Evolutionary conservation across 2,888 invertebrate species (phyloP).

Genomic region (Sipunculus nudus): DNA sequence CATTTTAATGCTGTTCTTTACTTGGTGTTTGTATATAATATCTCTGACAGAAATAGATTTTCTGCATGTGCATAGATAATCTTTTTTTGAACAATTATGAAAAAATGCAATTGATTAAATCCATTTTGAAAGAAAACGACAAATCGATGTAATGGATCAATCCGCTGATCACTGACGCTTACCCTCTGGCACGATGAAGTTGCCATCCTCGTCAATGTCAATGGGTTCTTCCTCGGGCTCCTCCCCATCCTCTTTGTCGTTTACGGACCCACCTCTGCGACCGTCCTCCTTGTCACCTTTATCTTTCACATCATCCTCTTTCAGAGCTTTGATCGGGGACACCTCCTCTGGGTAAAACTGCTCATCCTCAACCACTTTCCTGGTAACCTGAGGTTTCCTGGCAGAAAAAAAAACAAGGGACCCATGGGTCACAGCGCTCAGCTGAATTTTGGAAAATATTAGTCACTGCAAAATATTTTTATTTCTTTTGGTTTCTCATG

Average conservation of each 20-base stretch:
- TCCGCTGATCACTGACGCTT: conserved; percentile 22
- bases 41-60: no score
- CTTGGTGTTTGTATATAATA: no score
- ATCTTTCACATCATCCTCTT: conserved; percentile 4
- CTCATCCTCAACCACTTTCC: conserved; percentile 19
- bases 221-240: conserved; percentile 15
- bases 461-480: no score
- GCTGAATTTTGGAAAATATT: no score
- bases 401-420: conserved; percentile 6
- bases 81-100: no score
- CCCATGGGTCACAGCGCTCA: no score
- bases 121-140: no score
- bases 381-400: conserved; percentile 31
- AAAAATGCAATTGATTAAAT: no score
- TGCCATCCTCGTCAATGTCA: conserved; percentile 8
- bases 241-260: conserved; percentile 9
- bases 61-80: no score
- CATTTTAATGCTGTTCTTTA: no score
- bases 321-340: neutral
- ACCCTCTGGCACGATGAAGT: conserved; percentile 35
- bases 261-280: neutral
- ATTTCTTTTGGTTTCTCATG: no score
- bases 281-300: conserved; percentile 18
- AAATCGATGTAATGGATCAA: neutral
- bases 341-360: conserved; percentile 8